A percentile compares a stretch with the other conserved stretches of the same genome.
phyloP scores from a whole-genome alignment of 2,113 vertebrate species.

The Rhinoderma darwinii region DNA sequence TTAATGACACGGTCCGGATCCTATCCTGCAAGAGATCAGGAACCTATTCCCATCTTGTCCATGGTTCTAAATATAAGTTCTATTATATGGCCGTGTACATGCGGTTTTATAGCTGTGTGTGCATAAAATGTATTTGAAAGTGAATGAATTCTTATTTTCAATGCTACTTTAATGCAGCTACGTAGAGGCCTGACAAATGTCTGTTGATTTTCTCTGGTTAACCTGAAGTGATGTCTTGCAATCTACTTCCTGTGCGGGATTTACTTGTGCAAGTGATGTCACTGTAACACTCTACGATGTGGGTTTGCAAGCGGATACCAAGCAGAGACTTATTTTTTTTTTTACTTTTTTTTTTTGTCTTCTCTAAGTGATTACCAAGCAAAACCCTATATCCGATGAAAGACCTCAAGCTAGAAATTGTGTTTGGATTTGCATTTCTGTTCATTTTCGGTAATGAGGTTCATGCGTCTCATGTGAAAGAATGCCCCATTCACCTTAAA shows the following conservation, averaged over 20 bases:
- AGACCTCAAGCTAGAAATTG: background rate
- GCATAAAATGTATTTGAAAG: too few species aligned
- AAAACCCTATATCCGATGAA: background rate
- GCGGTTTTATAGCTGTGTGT: too few species aligned
- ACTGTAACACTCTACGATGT: background rate
- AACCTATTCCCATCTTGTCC: too few species aligned
- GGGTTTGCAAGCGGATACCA: conserved; percentile 15
- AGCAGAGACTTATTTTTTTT: background rate
- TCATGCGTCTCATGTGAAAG: too few species aligned
- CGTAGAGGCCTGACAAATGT: too few species aligned
- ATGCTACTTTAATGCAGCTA: too few species aligned
- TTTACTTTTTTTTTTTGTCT: background rate
- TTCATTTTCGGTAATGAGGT: background rate
- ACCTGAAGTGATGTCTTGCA: background rate
- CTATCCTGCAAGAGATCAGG: too few species aligned
- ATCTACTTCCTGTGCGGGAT: background rate
- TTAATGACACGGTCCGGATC: too few species aligned
- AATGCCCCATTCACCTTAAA: too few species aligned
- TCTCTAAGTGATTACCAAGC: background rate
- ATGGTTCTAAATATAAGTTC: too few species aligned
- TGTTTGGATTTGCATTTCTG: background rate
- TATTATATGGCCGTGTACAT: too few species aligned
- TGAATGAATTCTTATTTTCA: too few species aligned
- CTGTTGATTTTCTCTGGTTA: background rate
- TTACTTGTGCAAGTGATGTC: conserved; percentile 3